Evolutionary conservation across 2,113 vertebrate species (phyloP).

Genomic region (Caloenas nicobarica): DNA sequence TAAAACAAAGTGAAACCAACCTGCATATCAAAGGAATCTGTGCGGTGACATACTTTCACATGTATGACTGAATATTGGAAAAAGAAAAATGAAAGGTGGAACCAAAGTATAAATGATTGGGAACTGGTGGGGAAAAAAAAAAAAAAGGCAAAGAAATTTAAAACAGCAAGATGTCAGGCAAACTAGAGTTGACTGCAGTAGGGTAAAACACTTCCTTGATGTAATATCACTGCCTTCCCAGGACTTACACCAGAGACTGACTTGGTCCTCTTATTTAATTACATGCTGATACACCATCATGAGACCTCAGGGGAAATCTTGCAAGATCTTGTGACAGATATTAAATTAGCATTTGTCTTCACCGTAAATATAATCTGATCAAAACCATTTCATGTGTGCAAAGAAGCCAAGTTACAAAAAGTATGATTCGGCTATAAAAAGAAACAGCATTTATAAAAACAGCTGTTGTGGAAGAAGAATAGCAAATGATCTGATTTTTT

Average conservation of each 20-base stretch:
- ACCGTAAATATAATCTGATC: neutral
- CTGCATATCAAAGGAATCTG: neutral
- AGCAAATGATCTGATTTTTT: neutral
- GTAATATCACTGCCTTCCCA: neutral
- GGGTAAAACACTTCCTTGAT: neutral
- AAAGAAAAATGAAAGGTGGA: neutral
- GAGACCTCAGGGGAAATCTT: conserved; percentile 43
- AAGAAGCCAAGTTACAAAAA: conserved; percentile 7
- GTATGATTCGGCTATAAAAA: neutral
- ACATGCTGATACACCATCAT: conserved; percentile 13
- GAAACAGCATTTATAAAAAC: neutral
- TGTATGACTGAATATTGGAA: neutral
- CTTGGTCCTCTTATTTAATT: conserved; percentile 46
- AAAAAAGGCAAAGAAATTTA: neutral
- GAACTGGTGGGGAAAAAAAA: neutral
- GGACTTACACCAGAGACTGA: neutral
- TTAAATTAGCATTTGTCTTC: conserved; percentile 48
- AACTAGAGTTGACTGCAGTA: neutral
- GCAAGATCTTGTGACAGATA: conserved; percentile 38
- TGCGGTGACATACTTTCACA: neutral
- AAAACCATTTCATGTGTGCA: conserved; percentile 13
- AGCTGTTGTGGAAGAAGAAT: neutral
- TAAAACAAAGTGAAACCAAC: conserved; percentile 28
- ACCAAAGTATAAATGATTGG: neutral
- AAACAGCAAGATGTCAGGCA: neutral